Base-by-base conservation (phyloP, 2,888 invertebrate species). In the Scaptomyza polygonia region DNA sequence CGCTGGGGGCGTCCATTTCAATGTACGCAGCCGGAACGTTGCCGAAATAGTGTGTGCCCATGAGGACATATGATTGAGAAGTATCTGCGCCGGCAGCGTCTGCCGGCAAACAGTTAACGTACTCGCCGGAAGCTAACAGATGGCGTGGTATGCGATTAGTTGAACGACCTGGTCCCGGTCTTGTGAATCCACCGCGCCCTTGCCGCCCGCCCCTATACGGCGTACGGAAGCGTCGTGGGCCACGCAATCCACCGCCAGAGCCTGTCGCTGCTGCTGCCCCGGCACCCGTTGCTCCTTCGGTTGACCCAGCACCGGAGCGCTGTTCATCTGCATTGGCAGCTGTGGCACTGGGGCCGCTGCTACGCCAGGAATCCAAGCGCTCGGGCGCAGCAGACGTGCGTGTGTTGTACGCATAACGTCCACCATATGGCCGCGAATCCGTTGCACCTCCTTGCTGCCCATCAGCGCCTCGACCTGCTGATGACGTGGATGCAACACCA, bases 1-100 rank as follows among this genome's bases (percentile, higher is more conserved):
- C 92, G 67, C 95, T 95, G 5, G 93, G 71, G 45, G 91, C 88
- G 77, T 92, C 92, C 90, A 92, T 89, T 86, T 91, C 91, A 67
- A 91, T 91, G 67, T 89, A 91, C 58, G 91, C 86, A 62, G 91
- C 86, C 54, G 91, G 90, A 59, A 91, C 88, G 45, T 91, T 89
- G 66, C 90, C 91, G 79, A 91, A 92, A 68, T 92, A 92, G 69
- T 91, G 92, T 21, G 92, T 92, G 72, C 92, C 92, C 91, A 92
- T 91, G 59, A 91, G 89, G 53, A 91, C 90, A 61, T 85, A 90
- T 67, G 89, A 89, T 73, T 88, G 90, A 72, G 89, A 89, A 62
- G 85, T 86, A 71, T 90, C 91, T 67, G 86, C 80, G 66, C 90
- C 90, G 70, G 89, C 89, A 67, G 89, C 85, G 66, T 90, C 90